Conservation (phyloP, 2,888 invertebrate species). For the Pyralis farinalis region DNA sequence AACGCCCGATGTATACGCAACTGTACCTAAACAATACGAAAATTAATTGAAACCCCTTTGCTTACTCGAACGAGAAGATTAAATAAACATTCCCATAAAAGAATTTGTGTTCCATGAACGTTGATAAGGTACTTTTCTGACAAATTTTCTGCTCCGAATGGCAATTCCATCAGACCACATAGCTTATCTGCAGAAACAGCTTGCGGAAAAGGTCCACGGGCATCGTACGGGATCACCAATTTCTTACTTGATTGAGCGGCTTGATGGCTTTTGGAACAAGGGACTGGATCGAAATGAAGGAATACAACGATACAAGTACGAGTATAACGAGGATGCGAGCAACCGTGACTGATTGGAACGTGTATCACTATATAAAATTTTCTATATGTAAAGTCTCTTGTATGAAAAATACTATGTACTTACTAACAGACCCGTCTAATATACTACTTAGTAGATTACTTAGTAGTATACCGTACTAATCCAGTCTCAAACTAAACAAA, state of each 20-base stretch:
- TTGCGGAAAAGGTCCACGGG: conserved; percentile 37
- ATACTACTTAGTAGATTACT: too few relatives aligned
- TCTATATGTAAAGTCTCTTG: too few relatives aligned
- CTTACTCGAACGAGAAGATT: not conserved
- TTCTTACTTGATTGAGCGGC: conserved; percentile 74
- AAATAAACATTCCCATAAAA: conserved; percentile 2
- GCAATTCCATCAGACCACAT: conserved; percentile 58
- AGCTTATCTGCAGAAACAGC: conserved; percentile 61
- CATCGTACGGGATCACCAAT: conserved; percentile 64
- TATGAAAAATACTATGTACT: too few relatives aligned
- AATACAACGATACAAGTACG: conserved; percentile 28
- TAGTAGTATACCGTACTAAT: too few relatives aligned
- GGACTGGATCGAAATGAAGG: conserved; percentile 38
- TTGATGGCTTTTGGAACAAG: conserved; percentile 73
- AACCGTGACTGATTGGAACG: not conserved
- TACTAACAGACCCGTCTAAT: too few relatives aligned
- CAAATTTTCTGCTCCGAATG: conserved; percentile 45
- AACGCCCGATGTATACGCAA: too few relatives aligned
- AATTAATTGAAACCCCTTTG: too few relatives aligned
- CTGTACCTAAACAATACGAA: too few relatives aligned
- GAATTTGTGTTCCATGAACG: conserved; percentile 17
- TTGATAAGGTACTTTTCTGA: conserved; percentile 33
- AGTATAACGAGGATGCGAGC: not conserved
- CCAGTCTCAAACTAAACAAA: too few relatives aligned
- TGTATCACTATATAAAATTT: not conserved